A percentile compares a stretch with the other conserved stretches of the same genome.
Evolutionary conservation across 2,113 vertebrate genomes (phyloP).

Genomic region (Xenopus borealis): DNA sequence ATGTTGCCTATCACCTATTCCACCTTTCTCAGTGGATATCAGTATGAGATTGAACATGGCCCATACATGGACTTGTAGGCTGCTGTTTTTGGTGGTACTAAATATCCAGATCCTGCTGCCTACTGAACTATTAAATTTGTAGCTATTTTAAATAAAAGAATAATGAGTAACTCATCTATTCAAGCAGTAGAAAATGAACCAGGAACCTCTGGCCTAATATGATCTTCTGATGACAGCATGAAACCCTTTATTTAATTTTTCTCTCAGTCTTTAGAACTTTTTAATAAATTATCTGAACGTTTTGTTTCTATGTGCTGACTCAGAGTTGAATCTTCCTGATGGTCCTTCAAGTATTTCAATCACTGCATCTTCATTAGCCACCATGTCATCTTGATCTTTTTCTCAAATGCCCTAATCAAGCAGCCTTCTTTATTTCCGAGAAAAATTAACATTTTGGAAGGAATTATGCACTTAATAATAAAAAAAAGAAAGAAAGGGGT

Average conservation of each 20-base stretch:
- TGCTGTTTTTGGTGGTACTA: no score
- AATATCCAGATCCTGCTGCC: no score
- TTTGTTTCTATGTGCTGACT: conserved; percentile 38
- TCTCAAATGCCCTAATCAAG: conserved; percentile 35
- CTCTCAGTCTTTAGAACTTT: conserved; percentile 27
- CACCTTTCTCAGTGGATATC: no score
- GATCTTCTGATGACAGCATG: conserved; percentile 11
- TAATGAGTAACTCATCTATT: neutral
- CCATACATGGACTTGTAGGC: no score
- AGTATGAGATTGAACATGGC: no score
- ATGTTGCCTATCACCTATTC: no score
- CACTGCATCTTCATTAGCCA: conserved; percentile 45
- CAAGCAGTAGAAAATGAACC: neutral
- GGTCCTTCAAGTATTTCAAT: conserved; percentile 36
- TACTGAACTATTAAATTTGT: no score
- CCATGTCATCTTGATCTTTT: conserved; percentile 43
- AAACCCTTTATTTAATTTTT: conserved; percentile 16
- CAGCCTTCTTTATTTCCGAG: conserved; percentile 12
- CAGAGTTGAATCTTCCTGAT: conserved; percentile 38
- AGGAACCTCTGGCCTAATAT: neutral
- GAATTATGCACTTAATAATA: conserved; percentile 46
- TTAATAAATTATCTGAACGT: conserved; percentile 7
- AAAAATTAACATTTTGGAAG: conserved; percentile 11
- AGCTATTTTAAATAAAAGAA: no score
- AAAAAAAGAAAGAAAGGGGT: no score